phyloP scores from a whole-genome alignment of 2,888 invertebrate species.

The Drosophila kanekoi region DNA sequence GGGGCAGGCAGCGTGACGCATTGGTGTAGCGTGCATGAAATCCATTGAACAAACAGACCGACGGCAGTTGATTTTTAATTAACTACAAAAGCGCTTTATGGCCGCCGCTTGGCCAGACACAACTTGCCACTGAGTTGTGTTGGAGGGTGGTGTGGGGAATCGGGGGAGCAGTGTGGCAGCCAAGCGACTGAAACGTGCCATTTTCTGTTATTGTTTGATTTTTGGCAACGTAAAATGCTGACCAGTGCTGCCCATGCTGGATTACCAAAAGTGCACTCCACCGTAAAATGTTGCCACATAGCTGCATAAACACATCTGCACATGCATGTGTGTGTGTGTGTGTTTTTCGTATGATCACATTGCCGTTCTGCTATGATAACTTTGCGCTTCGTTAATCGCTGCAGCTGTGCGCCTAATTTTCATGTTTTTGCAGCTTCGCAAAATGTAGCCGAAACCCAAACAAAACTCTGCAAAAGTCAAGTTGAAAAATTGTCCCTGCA shows the following conservation, averaged over 20 bases:
- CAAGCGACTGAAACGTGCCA: slow-evolving; percentile 9
- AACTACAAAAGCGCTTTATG: slow-evolving; percentile 82
- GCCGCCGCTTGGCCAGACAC: slow-evolving; percentile 42
- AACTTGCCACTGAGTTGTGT: background rate
- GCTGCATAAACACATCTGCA: slow-evolving; percentile 17
- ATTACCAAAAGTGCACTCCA: slow-evolving; percentile 62
- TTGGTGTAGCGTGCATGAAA: slow-evolving; percentile 83
- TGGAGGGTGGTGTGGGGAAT: background rate
- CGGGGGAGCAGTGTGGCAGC: background rate
- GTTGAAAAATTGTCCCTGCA: slow-evolving; percentile 24
- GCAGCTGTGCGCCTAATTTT: slow-evolving; percentile 76
- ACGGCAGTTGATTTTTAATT: slow-evolving; percentile 86
- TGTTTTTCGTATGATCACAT: slow-evolving; percentile 6
- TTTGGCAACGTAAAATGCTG: slow-evolving; percentile 55
- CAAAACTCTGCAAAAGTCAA: slow-evolving; percentile 45
- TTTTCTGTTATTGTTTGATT: slow-evolving; percentile 64
- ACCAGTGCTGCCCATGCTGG: slow-evolving; percentile 53
- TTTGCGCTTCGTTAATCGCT: slow-evolving; percentile 83
- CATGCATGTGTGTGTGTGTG: background rate
- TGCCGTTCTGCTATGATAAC: slow-evolving; percentile 71
- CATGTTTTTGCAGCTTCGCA: slow-evolving; percentile 61
- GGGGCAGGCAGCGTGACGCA: slow-evolving; percentile 27
- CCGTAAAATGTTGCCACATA: slow-evolving; percentile 42
- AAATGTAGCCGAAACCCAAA: slow-evolving; percentile 51
- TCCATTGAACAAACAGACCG: slow-evolving; percentile 85